Conservation (phyloP, 2,797 vertebrate genomes). For the Poecilia velifera region DNA sequence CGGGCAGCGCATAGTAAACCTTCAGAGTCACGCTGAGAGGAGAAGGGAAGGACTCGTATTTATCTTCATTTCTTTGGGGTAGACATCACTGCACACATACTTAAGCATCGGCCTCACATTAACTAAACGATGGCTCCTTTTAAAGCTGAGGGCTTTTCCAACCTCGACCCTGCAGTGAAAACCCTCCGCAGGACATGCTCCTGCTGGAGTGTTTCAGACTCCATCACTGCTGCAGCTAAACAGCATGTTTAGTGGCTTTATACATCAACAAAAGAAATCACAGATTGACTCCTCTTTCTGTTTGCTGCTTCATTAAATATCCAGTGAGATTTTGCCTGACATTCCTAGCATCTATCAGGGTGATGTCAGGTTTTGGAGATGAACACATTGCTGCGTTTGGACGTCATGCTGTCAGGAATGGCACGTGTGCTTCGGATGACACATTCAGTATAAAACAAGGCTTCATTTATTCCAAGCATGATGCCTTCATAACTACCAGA, state of each 20-base stretch:
- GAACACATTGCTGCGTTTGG: slow-evolving; percentile 34
- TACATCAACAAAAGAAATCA: slow-evolving; percentile 34
- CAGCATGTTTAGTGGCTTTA: not conserved
- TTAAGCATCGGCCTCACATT: slow-evolving; percentile 48
- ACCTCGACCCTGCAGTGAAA: slow-evolving; percentile 47
- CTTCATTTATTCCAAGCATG: slow-evolving; percentile 44
- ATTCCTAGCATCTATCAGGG: slow-evolving; percentile 31
- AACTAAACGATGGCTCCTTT: slow-evolving; percentile 46
- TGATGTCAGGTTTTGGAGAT: slow-evolving; percentile 22
- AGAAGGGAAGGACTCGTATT: slow-evolving; percentile 37
- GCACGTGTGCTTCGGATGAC: slow-evolving; percentile 53
- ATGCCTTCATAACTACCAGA: slow-evolving; percentile 37
- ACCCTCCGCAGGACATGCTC: slow-evolving; percentile 18
- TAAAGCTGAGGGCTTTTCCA: slow-evolving; percentile 55
- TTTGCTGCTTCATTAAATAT: slow-evolving; percentile 30
- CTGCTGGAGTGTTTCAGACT: slow-evolving; percentile 6
- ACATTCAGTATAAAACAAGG: slow-evolving; percentile 47
- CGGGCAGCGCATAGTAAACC: slow-evolving; percentile 40
- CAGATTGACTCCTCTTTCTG: slow-evolving; percentile 31
- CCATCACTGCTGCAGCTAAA: slow-evolving; percentile 7
- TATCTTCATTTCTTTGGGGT: slow-evolving; percentile 54
- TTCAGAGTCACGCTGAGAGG: slow-evolving; percentile 52
- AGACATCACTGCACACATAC: slow-evolving; percentile 43
- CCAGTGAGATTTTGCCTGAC: slow-evolving; percentile 28
- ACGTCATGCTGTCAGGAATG: slow-evolving; percentile 38